A percentile compares a stretch with the other conserved stretches of the same genome.
Conservation (phyloP, 2,888 invertebrate genomes). For the Trichopria drosophilae region DNA sequence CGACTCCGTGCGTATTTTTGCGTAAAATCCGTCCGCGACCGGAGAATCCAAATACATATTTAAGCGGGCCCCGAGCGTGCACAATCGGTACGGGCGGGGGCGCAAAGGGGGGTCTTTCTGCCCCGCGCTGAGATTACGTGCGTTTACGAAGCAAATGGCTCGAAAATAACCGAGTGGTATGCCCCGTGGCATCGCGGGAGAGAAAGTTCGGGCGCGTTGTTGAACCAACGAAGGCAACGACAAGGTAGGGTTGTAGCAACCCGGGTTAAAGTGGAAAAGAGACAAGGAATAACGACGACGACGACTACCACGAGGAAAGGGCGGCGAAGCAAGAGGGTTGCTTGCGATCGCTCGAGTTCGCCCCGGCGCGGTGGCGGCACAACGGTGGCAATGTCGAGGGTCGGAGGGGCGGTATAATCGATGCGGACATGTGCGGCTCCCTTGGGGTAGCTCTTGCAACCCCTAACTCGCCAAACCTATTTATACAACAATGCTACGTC, state of each 20-base stretch:
- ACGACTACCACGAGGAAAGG: slow-evolving; percentile 11
- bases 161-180: slow-evolving; percentile 55
- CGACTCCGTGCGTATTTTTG: neutral
- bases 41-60: no score
- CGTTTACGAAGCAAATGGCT: slow-evolving; percentile 59
- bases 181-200: slow-evolving; percentile 46
- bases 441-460: slow-evolving; percentile 54
- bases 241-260: no score
- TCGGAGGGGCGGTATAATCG: slow-evolving; percentile 52
- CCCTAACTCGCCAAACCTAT: slow-evolving; percentile 60
- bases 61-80: slow-evolving; percentile 8
- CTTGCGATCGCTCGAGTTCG: slow-evolving; percentile 26
- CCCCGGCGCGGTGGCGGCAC: slow-evolving; percentile 30
- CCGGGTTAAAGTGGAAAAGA: slow-evolving; percentile 7
- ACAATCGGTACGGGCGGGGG: neutral
- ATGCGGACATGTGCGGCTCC: slow-evolving; percentile 59
- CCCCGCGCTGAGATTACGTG: slow-evolving; percentile 50
- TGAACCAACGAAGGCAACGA: no score
- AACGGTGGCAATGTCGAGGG: slow-evolving; percentile 27
- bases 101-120: neutral
- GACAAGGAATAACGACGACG: neutral
- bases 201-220: slow-evolving; percentile 35
- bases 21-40: no score
- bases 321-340: slow-evolving; percentile 32
- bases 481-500: slow-evolving; percentile 57